Evolutionary conservation across 2,888 invertebrate species (phyloP).

Genomic region (Tetrapedia diversipes): DNA sequence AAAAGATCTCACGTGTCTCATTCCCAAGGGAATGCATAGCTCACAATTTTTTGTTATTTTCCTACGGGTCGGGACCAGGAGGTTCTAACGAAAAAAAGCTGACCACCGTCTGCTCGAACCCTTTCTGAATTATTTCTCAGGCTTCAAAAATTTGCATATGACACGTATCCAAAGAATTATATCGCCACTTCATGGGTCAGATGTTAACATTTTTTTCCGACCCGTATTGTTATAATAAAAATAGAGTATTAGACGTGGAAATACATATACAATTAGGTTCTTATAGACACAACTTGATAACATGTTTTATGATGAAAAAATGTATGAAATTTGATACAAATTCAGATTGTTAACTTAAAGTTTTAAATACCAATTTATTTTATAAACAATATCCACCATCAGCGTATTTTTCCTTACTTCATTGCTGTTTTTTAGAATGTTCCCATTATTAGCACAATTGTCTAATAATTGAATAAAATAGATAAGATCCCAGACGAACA

Average conservation of each 20-base stretch:
- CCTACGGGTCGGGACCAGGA: slow-evolving; percentile 73
- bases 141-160: slow-evolving; percentile 68
- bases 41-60: slow-evolving; percentile 69
- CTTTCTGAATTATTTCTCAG: slow-evolving; percentile 68
- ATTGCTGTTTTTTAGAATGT: background rate
- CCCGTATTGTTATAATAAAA: slow-evolving; percentile 27
- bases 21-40: slow-evolving; percentile 44
- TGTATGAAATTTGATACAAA: background rate
- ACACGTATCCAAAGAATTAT: slow-evolving; percentile 41
- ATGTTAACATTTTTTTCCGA: slow-evolving; percentile 52
- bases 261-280: background rate
- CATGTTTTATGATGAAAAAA: background rate
- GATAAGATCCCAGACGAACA: background rate
- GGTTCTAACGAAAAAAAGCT: slow-evolving; percentile 77
- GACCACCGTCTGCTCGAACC: slow-evolving; percentile 67
- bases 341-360: background rate
- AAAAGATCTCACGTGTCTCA: slow-evolving; percentile 50
- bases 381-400: background rate
- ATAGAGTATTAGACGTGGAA: background rate
- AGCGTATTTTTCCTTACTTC: background rate
- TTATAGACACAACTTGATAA: background rate
- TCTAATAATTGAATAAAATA: background rate
- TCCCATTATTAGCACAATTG: background rate
- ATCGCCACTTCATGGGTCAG: slow-evolving; percentile 29
- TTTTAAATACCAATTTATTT: background rate